Conservation (phyloP, 2,888 invertebrate species). For the Lepidocyrtinus sp. region DNA sequence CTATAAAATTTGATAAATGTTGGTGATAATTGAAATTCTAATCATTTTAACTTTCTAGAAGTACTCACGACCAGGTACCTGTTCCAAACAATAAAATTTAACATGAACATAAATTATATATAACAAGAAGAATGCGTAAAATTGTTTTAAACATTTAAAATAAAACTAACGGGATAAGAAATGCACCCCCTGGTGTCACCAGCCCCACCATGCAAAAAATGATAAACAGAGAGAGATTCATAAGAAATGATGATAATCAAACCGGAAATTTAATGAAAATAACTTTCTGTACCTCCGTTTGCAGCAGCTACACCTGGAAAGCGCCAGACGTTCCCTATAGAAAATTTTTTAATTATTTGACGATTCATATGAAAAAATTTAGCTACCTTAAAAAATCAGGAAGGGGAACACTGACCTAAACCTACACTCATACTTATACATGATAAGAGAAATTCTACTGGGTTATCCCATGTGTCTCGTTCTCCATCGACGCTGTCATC, state of each 20-base stretch:
- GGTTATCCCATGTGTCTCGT: conserved; percentile 75
- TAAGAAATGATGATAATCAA: conserved; percentile 75
- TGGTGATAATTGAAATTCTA: too few species aligned
- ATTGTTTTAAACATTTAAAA: too few species aligned
- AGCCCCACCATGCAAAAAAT: conserved; percentile 72
- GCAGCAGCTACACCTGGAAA: conserved; percentile 47
- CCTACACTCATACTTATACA: conserved; percentile 83
- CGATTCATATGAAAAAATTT: background rate
- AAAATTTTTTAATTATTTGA: background rate
- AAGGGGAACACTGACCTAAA: conserved; percentile 73
- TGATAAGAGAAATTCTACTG: conserved; percentile 79
- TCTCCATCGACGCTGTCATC: conserved; percentile 31
- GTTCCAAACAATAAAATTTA: too few species aligned
- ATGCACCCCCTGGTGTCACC: conserved; percentile 71
- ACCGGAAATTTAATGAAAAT: background rate
- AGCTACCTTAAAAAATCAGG: background rate
- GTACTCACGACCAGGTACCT: too few species aligned
- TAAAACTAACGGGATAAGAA: conserved; percentile 71
- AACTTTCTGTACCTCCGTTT: too few species aligned
- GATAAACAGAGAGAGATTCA: conserved; percentile 78
- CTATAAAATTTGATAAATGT: too few species aligned
- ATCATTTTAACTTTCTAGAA: too few species aligned
- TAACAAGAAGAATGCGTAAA: too few species aligned
- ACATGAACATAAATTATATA: too few species aligned
- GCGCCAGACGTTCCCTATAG: conserved; percentile 77